Evolutionary conservation across 2,113 vertebrate species (phyloP), one percentile per base, ranked within the genome.

Genomic region (Carassius carassius): DNA sequence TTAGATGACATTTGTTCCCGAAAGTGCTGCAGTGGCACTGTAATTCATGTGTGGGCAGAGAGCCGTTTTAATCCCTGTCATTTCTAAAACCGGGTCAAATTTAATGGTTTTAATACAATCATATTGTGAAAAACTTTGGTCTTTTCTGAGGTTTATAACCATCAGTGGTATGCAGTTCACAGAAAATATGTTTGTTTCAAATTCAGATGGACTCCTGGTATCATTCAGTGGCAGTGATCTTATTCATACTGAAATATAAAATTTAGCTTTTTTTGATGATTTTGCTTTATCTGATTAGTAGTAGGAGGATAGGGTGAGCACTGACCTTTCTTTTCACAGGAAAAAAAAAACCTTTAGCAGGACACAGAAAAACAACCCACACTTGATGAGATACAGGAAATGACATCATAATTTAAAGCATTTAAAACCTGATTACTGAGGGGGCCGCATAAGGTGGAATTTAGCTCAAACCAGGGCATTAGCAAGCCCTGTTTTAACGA

Each of bases 231-330:
- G 79, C 70, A 69, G 49, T 13, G 21, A 37, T 82, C 25, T 87
- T 84, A 87, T 85, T 87, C 79, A 90, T 87, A 83, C 86, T 82
- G 65, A 60, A 78, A n/a, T 41, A 63, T 47, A 49, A 56, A 17
- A 84, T n/a, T 35, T 62, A 0, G 25, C 17, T 56, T 67, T 87
- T 4, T n/a, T 29, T 29, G 29, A 63, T 51, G 23, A 69, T 63
- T 83, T 67, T 37, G 75, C 75, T 47, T 73, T 78, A 84, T 87
- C 84, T 86, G 63, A 82, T 69, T 35, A 78, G 65, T 62, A 85
- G 85, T 86, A 79, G 89, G 86, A 78, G 65, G 81, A 82, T 16
- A 44, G 76, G 89, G 86, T 88, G 85, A 86, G 88, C 78, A 89
- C 80, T 87, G 85, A 87, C 85, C 83, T 89, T 90, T 77, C 16